Conservation (phyloP, 2,888 invertebrate genomes). For the Suillia variegata region DNA sequence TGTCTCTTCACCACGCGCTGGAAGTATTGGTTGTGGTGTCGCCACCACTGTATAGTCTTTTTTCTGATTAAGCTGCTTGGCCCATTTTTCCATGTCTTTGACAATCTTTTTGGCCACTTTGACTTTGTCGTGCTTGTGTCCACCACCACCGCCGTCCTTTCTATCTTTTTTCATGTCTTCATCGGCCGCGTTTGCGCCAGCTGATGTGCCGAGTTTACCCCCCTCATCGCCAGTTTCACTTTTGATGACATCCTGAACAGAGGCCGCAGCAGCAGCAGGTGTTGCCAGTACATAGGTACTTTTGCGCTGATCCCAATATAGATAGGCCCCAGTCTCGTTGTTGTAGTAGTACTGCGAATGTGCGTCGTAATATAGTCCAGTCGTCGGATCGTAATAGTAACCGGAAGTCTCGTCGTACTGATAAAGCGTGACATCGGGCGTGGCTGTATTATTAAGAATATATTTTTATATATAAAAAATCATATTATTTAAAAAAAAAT, state of each 20-base stretch:
- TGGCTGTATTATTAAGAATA: too few relatives aligned
- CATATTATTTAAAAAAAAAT: slow-evolving; percentile 4
- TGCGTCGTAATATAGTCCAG: slow-evolving; percentile 95
- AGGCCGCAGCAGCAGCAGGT: slow-evolving; percentile 54
- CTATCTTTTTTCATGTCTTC: slow-evolving; percentile 55
- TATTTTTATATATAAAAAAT: background rate
- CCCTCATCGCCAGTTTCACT: slow-evolving; percentile 31
- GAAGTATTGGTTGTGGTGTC: slow-evolving; percentile 53
- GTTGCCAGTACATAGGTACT: slow-evolving; percentile 65
- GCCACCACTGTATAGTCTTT: slow-evolving; percentile 70
- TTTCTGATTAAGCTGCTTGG: slow-evolving; percentile 94
- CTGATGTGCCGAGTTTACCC: slow-evolving; percentile 24
- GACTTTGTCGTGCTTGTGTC: slow-evolving; percentile 83
- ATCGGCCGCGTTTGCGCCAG: slow-evolving; percentile 34
- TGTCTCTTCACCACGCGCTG: slow-evolving; percentile 37
- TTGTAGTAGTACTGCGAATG: slow-evolving; percentile 97
- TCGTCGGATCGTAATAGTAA: slow-evolving; percentile 92
- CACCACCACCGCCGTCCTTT: slow-evolving; percentile 70
- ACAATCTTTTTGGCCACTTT: slow-evolving; percentile 98
- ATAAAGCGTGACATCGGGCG: slow-evolving; percentile 90
- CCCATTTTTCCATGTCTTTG: slow-evolving; percentile 88
- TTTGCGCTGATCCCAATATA: slow-evolving; percentile 89
- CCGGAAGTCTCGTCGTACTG: slow-evolving; percentile 94
- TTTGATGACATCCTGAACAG: slow-evolving; percentile 43
- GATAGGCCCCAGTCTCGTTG: slow-evolving; percentile 84